Evolutionary conservation across 2,888 invertebrate genomes (phyloP).

Genomic region (Drosophila testacea): DNA sequence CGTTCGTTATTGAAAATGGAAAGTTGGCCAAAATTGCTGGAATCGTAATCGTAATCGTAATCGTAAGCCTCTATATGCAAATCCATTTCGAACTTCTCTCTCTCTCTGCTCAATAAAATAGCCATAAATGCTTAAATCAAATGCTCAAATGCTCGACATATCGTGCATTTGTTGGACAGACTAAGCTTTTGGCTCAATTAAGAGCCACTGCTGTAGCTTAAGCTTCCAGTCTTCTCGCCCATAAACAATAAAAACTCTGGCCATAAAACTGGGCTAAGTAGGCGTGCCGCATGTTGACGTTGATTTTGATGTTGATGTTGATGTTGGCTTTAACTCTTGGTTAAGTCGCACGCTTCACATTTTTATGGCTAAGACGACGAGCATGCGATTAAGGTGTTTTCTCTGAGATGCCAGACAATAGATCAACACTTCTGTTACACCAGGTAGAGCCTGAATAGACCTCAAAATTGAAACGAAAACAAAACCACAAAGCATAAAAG

Average conservation of each 20-base stretch:
- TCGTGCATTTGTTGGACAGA: slow-evolving; percentile 27
- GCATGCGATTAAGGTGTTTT: slow-evolving; percentile 15
- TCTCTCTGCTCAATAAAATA: slow-evolving; percentile 14
- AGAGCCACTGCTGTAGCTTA: slow-evolving; percentile 8
- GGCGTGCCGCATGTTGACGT: slow-evolving; percentile 39
- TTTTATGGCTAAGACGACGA: slow-evolving; percentile 23
- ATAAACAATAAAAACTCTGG: slow-evolving; percentile 19
- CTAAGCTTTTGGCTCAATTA: slow-evolving; percentile 35
- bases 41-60: background rate
- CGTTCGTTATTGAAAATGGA: slow-evolving; percentile 41
- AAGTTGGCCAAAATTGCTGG: slow-evolving; percentile 39
- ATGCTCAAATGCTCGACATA: slow-evolving; percentile 28
- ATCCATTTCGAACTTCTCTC: slow-evolving; percentile 21
- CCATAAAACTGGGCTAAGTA: slow-evolving; percentile 39
- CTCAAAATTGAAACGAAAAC: background rate
- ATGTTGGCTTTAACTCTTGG: background rate
- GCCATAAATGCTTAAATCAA: slow-evolving; percentile 36
- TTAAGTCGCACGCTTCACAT: slow-evolving; percentile 36
- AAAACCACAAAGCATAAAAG: background rate
- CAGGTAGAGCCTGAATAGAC: background rate
- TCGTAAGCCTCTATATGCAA: slow-evolving; percentile 41
- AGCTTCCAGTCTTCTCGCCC: slow-evolving; percentile 38
- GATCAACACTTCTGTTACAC: background rate
- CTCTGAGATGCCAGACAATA: background rate
- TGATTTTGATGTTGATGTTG: slow-evolving; percentile 1